Base-by-base conservation (phyloP, 1,140 invertebrate species). In the Ruditapes philippinarum region DNA sequence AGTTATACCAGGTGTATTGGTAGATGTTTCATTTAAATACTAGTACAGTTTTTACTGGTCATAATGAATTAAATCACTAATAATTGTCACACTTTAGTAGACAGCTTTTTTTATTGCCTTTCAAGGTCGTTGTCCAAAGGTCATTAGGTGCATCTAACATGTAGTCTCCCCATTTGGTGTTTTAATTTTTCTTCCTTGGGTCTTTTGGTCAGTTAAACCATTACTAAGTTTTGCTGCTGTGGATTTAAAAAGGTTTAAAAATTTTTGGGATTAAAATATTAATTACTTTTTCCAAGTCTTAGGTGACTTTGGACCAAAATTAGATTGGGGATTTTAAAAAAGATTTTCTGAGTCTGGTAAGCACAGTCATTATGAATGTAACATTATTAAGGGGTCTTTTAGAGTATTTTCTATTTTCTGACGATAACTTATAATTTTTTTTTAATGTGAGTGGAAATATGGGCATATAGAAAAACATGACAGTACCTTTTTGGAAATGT, bases 41-140 rank as follows among this genome's bases (percentile, higher is more conserved):
- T 17, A 12, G 17, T 70, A 14, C n/a, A 65, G 19, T 28, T n/a
- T n/a, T 31, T 1, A 31, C 5, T 5, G 3, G 33, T 70, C 33
- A 70, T 84, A 73, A 84, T 84, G 65, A 38, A n/a, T n/a, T n/a
- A n/a, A n/a, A n/a, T n/a, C n/a, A 84, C 42, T 84, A 84, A 49
- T 84, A 84, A 84, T 73, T 45, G 82, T 84, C 82, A 73, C 82
- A 84, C 65, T 12, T 84, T 49, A 7, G 19, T 84, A 36, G 65
- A 65, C 49, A 70, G 62, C 31, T n/a, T n/a, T 70, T 36, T 5
- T 17, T 38, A 45, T 54, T 49, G 68, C 82, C 82, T n/a, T n/a
- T n/a, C 25, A 38, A 68, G 82, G 65, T 54, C n/a, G 0, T 70
- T 84, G 82, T 84, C 82, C 82, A 84, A 42, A 84, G 82, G 62